Evolutionary conservation across 2,113 vertebrate genomes (phyloP).

Genomic region (Brachyhypopomus gauderio): DNA sequence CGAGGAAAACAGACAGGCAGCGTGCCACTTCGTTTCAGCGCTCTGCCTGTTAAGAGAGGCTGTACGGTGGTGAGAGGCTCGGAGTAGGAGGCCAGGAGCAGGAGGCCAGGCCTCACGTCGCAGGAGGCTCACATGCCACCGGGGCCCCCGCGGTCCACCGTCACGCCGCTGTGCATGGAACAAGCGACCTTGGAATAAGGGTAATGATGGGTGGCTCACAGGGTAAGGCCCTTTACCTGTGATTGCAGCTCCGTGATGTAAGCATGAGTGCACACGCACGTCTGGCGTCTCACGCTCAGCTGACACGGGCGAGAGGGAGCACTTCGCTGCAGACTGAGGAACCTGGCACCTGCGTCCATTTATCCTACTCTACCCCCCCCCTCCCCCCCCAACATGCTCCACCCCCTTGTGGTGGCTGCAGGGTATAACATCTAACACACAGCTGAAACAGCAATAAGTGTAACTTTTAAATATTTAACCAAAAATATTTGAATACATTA

Average conservation of each 20-base stretch:
- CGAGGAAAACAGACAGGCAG: slow-evolving; percentile 42
- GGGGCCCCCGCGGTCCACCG: slow-evolving; percentile 43
- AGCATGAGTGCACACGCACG: slow-evolving; percentile 39
- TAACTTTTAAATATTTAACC: too few species aligned
- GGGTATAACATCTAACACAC: too few species aligned
- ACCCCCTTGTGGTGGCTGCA: too few species aligned
- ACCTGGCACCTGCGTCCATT: slow-evolving; percentile 8
- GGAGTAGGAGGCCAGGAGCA: not conserved
- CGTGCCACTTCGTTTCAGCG: slow-evolving; percentile 42
- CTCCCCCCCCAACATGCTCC: too few species aligned
- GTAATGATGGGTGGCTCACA: slow-evolving; percentile 48
- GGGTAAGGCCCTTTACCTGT: slow-evolving; percentile 30
- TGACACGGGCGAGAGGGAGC: slow-evolving; percentile 13
- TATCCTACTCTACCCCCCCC: slow-evolving; percentile 41
- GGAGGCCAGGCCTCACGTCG: too few species aligned
- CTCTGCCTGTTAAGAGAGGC: slow-evolving; percentile 48
- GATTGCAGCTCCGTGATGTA: slow-evolving; percentile 31
- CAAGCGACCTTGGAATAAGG: slow-evolving; percentile 43
- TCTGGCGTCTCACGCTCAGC: slow-evolving; percentile 19
- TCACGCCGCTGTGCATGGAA: slow-evolving; percentile 21
- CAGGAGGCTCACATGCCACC: slow-evolving; percentile 27
- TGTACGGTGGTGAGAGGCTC: slow-evolving; percentile 36
- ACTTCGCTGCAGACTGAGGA: slow-evolving; percentile 26
- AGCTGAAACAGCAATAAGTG: too few species aligned
- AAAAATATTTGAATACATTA: too few species aligned